Conservation (phyloP, 2,888 invertebrate species). For the Pemphredon lugubris region DNA sequence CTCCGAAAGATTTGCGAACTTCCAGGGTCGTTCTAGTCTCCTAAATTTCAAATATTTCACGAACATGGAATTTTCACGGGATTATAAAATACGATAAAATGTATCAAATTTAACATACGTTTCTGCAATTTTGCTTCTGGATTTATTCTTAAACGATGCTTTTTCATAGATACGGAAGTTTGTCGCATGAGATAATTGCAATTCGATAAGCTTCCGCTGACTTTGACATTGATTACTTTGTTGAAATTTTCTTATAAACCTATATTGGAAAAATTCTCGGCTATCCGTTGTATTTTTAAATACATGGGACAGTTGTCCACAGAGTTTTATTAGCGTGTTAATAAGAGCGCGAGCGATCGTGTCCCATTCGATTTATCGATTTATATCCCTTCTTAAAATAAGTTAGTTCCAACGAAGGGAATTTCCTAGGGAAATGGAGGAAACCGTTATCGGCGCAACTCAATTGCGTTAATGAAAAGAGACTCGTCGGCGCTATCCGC, state of each 20-base stretch:
- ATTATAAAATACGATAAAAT: too few relatives aligned
- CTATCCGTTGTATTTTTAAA: not conserved
- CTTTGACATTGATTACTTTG: not conserved
- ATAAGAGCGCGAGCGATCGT: not conserved
- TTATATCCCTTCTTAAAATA: not conserved
- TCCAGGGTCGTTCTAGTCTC: too few relatives aligned
- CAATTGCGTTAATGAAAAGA: slow-evolving; percentile 30
- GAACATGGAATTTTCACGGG: too few relatives aligned
- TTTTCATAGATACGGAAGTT: too few relatives aligned
- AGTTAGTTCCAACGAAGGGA: not conserved
- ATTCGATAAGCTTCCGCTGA: not conserved
- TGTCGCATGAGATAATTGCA: not conserved
- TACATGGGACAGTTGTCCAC: not conserved
- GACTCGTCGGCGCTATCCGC: slow-evolving; percentile 36
- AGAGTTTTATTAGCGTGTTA: not conserved
- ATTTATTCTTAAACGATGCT: too few relatives aligned
- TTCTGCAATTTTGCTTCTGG: too few relatives aligned
- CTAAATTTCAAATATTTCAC: too few relatives aligned
- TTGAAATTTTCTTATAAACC: not conserved
- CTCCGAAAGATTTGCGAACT: too few relatives aligned
- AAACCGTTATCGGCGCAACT: slow-evolving; percentile 12
- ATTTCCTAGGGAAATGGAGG: slow-evolving; percentile 3
- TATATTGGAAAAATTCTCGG: not conserved
- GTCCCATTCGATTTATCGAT: slow-evolving; percentile 9
- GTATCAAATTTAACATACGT: too few relatives aligned